Conservation (phyloP, 2,888 invertebrate genomes). For the Drosophila paranaensis region DNA sequence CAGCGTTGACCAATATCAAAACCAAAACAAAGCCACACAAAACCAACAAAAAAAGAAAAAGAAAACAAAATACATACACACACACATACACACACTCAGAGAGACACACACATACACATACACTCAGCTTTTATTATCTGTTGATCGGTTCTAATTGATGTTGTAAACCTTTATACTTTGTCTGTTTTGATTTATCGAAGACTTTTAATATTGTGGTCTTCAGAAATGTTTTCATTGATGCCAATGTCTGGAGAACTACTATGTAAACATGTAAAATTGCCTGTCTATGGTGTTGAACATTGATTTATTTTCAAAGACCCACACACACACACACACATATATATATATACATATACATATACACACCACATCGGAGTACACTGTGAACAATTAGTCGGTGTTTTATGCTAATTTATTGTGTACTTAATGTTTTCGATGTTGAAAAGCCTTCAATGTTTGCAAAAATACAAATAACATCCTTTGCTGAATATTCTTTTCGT, state of each 20-base stretch:
- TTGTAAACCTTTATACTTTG: conserved; percentile 54
- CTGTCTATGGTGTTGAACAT: conserved; percentile 60
- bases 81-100: background rate
- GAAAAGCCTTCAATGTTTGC: conserved; percentile 78
- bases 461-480: conserved; percentile 64
- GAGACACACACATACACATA: conserved; percentile 30
- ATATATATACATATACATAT: background rate
- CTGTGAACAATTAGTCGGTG: conserved; percentile 69
- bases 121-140: conserved; percentile 45
- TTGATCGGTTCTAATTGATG: conserved; percentile 70
- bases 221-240: conserved; percentile 42
- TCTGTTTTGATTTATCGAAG: conserved; percentile 43
- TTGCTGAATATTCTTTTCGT: conserved; percentile 62
- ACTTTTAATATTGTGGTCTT: conserved; percentile 26
- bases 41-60: conserved; percentile 11
- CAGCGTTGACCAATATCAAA: conserved; percentile 66
- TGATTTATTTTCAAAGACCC: conserved; percentile 26
- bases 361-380: conserved; percentile 46
- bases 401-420: conserved; percentile 78
- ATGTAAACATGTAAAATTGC: conserved; percentile 65
- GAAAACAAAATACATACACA: conserved; percentile 15
- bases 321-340: conserved; percentile 29
- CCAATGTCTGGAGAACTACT: conserved; percentile 35
- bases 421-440: conserved; percentile 78
- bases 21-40: conserved; percentile 1